Evolutionary conservation across 2,113 vertebrate species (phyloP).

Genomic region (Leuciscus idus): DNA sequence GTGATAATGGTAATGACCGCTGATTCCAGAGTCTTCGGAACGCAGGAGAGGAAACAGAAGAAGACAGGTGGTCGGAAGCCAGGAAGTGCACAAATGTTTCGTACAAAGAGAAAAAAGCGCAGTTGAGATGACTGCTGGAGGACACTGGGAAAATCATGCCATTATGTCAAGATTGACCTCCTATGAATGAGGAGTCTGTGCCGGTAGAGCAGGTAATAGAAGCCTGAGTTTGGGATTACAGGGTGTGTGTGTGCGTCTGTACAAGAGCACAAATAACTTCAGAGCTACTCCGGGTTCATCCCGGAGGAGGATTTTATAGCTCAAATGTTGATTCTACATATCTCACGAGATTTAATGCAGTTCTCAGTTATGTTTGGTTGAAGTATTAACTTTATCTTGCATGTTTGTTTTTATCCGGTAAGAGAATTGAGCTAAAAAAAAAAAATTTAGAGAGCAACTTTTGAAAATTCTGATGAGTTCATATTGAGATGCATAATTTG

Average conservation of each 20-base stretch:
- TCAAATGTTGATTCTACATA: neutral
- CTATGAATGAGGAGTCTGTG: constrained; percentile 54
- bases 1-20: constrained; percentile 50
- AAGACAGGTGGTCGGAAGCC: neutral
- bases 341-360: neutral
- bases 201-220: constrained; percentile 37
- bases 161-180: constrained; percentile 46
- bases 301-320: neutral
- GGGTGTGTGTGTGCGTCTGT: neutral
- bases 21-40: constrained; percentile 28
- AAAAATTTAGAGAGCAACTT: neutral
- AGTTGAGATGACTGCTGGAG: constrained; percentile 35
- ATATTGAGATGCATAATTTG: neutral
- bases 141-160: constrained; percentile 39
- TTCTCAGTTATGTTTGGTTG: neutral
- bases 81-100: neutral
- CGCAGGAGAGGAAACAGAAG: constrained; percentile 1
- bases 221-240: constrained; percentile 47
- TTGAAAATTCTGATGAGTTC: neutral
- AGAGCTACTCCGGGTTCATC: constrained; percentile 2
- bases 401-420: neutral
- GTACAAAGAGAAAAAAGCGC: constrained; percentile 7
- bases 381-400: neutral
- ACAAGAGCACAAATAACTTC: neutral
- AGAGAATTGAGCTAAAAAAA: neutral